phyloP scores from a whole-genome alignment of 2,888 invertebrate species.

The Dasypolia templi region DNA sequence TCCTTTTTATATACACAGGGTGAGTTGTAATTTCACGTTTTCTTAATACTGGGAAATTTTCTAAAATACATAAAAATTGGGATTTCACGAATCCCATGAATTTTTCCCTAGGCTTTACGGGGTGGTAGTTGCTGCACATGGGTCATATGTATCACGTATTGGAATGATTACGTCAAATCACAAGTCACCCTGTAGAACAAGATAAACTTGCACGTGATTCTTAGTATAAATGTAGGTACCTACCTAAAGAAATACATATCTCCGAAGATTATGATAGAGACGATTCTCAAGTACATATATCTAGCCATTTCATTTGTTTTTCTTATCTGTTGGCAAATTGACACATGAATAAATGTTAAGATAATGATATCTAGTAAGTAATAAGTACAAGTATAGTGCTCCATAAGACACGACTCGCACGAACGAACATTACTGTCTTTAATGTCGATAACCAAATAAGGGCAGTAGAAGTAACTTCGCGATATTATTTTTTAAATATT shows the following conservation, averaged over 20 bases:
- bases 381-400: background rate
- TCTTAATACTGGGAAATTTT: too few species aligned
- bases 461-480: background rate
- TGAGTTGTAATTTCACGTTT: too few species aligned
- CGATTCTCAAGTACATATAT: slow-evolving; percentile 22
- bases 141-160: too few species aligned
- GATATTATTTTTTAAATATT: background rate
- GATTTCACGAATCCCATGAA: too few species aligned
- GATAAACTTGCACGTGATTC: slow-evolving; percentile 15
- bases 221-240: background rate
- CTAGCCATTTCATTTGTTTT: background rate
- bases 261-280: too few species aligned
- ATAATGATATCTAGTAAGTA: slow-evolving; percentile 5
- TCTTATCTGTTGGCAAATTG: slow-evolving; percentile 13
- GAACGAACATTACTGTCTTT: background rate
- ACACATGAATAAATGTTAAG: slow-evolving; percentile 22
- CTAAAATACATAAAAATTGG: too few species aligned
- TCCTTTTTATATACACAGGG: too few species aligned
- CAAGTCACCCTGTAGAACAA: too few species aligned
- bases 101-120: too few species aligned
- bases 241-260: background rate
- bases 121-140: too few species aligned
- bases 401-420: background rate
- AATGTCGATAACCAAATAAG: background rate
- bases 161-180: too few species aligned